phyloP scores from a whole-genome alignment of 2,888 invertebrate species.

The Osedax fenrisi region DNA sequence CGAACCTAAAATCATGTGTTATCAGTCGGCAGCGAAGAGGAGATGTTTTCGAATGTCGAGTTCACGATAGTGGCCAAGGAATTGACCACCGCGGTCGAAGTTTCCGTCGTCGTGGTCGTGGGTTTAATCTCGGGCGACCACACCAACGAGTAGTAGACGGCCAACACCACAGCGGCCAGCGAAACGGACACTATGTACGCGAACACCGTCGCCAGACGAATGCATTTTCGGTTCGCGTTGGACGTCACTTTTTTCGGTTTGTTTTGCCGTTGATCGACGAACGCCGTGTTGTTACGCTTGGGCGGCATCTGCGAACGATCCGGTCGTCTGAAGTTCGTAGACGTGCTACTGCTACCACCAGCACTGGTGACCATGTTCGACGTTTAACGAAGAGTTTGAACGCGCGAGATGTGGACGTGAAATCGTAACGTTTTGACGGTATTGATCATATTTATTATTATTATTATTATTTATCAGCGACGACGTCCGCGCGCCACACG shows the following conservation, averaged over 20 bases:
- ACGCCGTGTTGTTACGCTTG: conserved; percentile 30
- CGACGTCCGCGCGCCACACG: too few relatives aligned
- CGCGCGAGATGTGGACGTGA: too few relatives aligned
- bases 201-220: conserved; percentile 78
- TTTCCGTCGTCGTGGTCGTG: not conserved
- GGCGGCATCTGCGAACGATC: not conserved
- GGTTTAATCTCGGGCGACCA: conserved; percentile 65
- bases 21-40: too few relatives aligned
- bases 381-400: too few relatives aligned
- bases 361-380: not conserved
- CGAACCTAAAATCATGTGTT: too few relatives aligned
- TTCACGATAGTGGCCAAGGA: not conserved
- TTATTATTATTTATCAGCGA: too few relatives aligned
- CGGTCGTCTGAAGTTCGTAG: not conserved
- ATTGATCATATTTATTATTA: too few relatives aligned
- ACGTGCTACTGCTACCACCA: not conserved
- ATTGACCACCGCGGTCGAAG: not conserved
- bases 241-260: conserved; percentile 42
- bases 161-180: conserved; percentile 79
- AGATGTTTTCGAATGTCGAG: too few relatives aligned
- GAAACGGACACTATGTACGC: conserved; percentile 87
- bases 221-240: conserved; percentile 62
- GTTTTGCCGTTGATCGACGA: conserved; percentile 33
- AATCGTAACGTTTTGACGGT: too few relatives aligned
- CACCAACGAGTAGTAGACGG: conserved; percentile 81